A percentile compares a stretch with the other conserved stretches of the same genome.
Conservation (phyloP, 2,113 vertebrate genomes). For the Puffinus mauretanicus region DNA sequence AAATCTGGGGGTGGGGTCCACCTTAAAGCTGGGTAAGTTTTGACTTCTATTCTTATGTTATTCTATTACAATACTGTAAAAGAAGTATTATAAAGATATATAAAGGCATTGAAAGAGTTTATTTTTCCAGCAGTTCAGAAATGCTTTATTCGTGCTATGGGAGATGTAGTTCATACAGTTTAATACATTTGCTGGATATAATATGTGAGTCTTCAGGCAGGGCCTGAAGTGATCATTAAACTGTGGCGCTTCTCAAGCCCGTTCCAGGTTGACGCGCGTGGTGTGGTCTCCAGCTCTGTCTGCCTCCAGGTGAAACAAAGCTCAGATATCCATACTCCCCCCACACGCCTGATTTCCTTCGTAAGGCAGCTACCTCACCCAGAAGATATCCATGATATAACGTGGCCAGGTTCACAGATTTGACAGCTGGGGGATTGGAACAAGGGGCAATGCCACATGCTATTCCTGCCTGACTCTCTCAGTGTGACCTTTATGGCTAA, state of each 20-base stretch:
- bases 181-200: not conserved
- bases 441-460: not conserved
- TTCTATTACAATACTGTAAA: not conserved
- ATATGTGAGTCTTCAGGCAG: not conserved
- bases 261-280: accelerated
- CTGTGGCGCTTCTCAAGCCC: not conserved
- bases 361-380: not conserved
- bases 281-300: not conserved
- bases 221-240: not conserved
- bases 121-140: not conserved
- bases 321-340: no score
- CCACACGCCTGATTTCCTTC: not conserved
- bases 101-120: not conserved
- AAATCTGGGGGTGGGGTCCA: not conserved
- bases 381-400: not conserved
- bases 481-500: not conserved
- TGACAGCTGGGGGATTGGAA: not conserved
- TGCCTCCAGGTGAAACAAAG: not conserved
- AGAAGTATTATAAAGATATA: not conserved
- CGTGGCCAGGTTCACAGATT: not conserved
- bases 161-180: not conserved
- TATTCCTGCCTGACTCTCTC: not conserved
- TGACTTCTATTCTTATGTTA: not conserved
- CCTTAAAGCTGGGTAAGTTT: not conserved
- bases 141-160: not conserved